Evolutionary conservation across 1,140 invertebrate species (phyloP), one percentile per base, ranked within the genome.

Genomic region (Euschistus heros): DNA sequence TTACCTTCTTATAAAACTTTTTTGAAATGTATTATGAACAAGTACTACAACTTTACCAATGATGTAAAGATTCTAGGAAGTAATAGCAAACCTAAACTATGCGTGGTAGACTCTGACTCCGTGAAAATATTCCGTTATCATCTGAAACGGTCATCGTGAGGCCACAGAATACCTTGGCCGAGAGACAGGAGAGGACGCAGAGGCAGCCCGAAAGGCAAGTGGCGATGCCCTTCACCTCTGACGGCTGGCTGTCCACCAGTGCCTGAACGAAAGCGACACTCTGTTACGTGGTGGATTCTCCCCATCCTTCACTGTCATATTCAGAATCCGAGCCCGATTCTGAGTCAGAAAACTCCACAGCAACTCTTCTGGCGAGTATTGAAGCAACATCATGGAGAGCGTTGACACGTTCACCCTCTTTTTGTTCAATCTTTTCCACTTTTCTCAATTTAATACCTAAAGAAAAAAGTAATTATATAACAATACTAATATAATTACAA

Each of bases 281-380:
- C 22, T 44, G 62, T 54, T 64, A 46, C 26, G 62, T 46, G 20
- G 44, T 47, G 7, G 50, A 54, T 46, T 86, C 84, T 30, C 81
- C 82, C 84, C 84, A 86, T 20, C 83, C 84, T 63, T 87, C 84
- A 70, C 82, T 84, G 71, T 86, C 84, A 71, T 83, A 84, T 68
- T 87, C 85, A 64, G 81, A 83, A 62, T 87, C 86, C 13, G 85
- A 82, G 6, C 86, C 92, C n/a, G 89, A 91, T 71, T 92, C 91
- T 24, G 89, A 89, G 76, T 97, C 94, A 68, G 91, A 94, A 70
- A 94, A 88, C 78, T 98, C 94, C 65, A 97, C 91, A 24, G 92
- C 94, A 42, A 96, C 92, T 30, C 94, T 83, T 37, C 94, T 80
- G 22, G 93, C 93, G 70, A 98, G 82, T 70, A 97, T 96, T 13